These are phyloP conservation scores for Teleiodes luculella DNA, from an alignment of 2,888 invertebrate species.

Conservation along the genomic window DNA sequence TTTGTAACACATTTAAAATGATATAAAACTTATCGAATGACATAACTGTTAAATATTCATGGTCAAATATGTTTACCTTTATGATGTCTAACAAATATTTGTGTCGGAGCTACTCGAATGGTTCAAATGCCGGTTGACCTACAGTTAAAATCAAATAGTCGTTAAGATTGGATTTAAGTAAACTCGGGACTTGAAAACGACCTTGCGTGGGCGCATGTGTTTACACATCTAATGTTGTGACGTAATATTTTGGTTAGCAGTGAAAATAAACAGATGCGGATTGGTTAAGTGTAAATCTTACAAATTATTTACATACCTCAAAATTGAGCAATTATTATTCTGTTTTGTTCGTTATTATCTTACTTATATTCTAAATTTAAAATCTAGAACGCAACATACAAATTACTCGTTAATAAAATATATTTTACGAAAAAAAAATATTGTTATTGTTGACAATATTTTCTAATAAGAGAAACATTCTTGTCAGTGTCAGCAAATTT, in stretches of 20 bases:
- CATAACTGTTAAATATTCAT: slow-evolving; percentile 8
- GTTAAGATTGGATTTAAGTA: slow-evolving; percentile 25
- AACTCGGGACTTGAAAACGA: slow-evolving; percentile 35
- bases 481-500: too few species aligned
- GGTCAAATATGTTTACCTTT: slow-evolving; percentile 15
- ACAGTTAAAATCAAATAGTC: slow-evolving; percentile 28
- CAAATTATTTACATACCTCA: too few species aligned
- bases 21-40: neutral
- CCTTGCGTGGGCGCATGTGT: slow-evolving; percentile 45
- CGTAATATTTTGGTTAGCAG: slow-evolving; percentile 1
- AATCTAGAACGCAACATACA: too few species aligned
- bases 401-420: too few species aligned
- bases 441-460: too few species aligned
- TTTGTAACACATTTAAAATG: neutral
- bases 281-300: too few species aligned
- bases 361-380: too few species aligned
- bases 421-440: too few species aligned
- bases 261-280: neutral
- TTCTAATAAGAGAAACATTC: too few species aligned
- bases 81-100: slow-evolving; percentile 31
- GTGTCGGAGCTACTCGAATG: slow-evolving; percentile 18
- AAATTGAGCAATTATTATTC: too few species aligned
- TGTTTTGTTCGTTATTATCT: too few species aligned
- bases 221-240: slow-evolving; percentile 27
- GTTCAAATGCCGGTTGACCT: slow-evolving; percentile 44